Conservation (phyloP, 2,797 vertebrate genomes). For the Tokudaia tokunoshimensis region DNA sequence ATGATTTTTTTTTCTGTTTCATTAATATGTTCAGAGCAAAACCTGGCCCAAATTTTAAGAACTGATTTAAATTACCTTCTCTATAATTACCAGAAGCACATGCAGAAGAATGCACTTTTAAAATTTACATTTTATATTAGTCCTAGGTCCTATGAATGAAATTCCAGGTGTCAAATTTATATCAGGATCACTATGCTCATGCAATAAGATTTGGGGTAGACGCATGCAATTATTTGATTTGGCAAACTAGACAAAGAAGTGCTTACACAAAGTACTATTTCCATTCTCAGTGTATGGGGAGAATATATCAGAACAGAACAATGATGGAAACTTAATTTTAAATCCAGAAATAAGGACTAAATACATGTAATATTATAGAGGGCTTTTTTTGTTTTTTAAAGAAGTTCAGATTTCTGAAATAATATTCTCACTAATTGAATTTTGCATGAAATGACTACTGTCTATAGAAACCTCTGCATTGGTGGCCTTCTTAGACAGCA, state of each 20-base stretch:
- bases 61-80: slow-evolving; percentile 42
- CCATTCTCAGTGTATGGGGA: background rate
- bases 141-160: background rate
- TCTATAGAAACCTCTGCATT: slow-evolving; percentile 53
- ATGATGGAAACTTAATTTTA: slow-evolving; percentile 17
- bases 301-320: background rate
- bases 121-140: slow-evolving; percentile 52
- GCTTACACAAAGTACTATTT: background rate
- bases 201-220: background rate
- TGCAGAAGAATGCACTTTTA: background rate
- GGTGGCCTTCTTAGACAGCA: slow-evolving; percentile 55
- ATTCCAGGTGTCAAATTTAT: background rate
- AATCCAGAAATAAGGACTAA: slow-evolving; percentile 40
- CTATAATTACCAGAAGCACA: slow-evolving; percentile 39
- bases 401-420: background rate
- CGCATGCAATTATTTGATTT: background rate
- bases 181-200: background rate
- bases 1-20: slow-evolving; percentile 60
- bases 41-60: slow-evolving; percentile 40
- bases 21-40: slow-evolving; percentile 64
- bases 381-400: background rate
- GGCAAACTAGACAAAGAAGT: slow-evolving; percentile 37
- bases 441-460: slow-evolving; percentile 60
- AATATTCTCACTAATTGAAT: background rate
- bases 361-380: background rate